A percentile compares a stretch with the other conserved stretches of the same genome.
These are phyloP conservation scores for Hyalella azteca DNA, from an alignment of 2,888 invertebrate species.

Conservation along the genomic window DNA sequence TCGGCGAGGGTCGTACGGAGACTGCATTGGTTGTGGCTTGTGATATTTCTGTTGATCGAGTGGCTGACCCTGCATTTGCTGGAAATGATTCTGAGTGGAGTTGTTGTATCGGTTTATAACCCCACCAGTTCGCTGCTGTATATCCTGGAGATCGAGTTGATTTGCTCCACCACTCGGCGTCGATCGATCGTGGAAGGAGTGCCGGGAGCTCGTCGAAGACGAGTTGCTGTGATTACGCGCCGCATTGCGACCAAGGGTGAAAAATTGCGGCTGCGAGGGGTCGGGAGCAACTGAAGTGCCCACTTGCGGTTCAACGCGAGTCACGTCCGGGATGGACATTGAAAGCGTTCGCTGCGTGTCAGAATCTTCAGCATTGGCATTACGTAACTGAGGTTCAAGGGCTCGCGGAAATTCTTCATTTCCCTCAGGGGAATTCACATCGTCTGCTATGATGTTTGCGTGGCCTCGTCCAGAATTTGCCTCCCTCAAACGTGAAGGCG, in stretches of 20 bases:
- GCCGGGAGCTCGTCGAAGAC: constrained; percentile 38
- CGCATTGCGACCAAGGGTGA: constrained; percentile 49
- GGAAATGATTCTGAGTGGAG: neutral
- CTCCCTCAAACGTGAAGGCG: neutral
- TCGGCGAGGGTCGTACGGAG: neutral
- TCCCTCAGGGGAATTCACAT: neutral
- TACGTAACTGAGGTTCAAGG: constrained; percentile 3
- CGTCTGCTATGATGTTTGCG: neutral
- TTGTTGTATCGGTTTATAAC: neutral
- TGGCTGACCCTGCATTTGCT: neutral
- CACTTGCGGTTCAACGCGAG: constrained; percentile 44
- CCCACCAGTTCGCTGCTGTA: neutral
- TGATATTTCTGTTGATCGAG: neutral
- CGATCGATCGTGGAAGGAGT: constrained; percentile 39
- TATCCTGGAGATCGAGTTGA: neutral
- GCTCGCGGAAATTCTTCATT: constrained; percentile 17
- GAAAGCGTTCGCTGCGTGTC: constrained; percentile 41
- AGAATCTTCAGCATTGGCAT: neutral
- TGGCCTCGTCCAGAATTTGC: neutral
- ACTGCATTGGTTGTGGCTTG: neutral
- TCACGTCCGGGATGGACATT: constrained; percentile 57
- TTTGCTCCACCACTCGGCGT: constrained; percentile 20
- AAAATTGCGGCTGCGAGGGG: constrained; percentile 50
- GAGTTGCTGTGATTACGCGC: constrained; percentile 38
- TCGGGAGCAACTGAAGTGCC: constrained; percentile 28